Evolutionary conservation across 2,113 vertebrate genomes (phyloP).

Genomic region (Silurus asotus): DNA sequence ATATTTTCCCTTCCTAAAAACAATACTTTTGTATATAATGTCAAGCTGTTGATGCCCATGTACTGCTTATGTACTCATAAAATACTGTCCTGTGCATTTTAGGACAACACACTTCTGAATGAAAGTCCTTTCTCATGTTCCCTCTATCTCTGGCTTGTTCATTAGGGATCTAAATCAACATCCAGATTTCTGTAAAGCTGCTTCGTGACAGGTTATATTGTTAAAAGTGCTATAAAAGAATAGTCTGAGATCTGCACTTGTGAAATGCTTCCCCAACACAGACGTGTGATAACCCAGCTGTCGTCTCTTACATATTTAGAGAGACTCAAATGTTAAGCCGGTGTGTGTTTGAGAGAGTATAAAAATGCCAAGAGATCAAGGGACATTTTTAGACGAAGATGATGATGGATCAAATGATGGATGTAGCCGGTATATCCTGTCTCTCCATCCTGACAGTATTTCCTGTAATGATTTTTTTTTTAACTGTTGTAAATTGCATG

Average conservation of each 20-base stretch:
- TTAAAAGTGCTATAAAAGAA: background rate
- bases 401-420: background rate
- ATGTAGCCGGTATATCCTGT: background rate
- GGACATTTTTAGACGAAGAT: slow-evolving; percentile 2
- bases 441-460: slow-evolving; percentile 50
- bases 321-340: slow-evolving; percentile 16
- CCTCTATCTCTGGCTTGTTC: background rate
- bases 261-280: background rate
- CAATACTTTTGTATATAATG: background rate
- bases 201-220: background rate
- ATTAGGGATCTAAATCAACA: background rate
- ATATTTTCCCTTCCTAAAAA: too few species aligned
- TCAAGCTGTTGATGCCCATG: background rate
- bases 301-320: background rate
- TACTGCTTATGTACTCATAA: background rate
- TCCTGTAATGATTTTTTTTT: slow-evolving; percentile 49
- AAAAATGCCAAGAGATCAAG: slow-evolving; percentile 19
- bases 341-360: slow-evolving; percentile 55
- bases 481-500: slow-evolving; percentile 71
- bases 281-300: background rate
- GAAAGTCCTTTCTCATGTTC: background rate
- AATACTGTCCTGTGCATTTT: background rate
- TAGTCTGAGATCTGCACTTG: slow-evolving; percentile 4
- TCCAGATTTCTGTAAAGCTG: background rate
- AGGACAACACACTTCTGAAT: background rate